Evolutionary conservation across 2,888 invertebrate genomes (phyloP), one percentile per base, ranked within the genome.

Genomic region (Heliconius hortense): DNA sequence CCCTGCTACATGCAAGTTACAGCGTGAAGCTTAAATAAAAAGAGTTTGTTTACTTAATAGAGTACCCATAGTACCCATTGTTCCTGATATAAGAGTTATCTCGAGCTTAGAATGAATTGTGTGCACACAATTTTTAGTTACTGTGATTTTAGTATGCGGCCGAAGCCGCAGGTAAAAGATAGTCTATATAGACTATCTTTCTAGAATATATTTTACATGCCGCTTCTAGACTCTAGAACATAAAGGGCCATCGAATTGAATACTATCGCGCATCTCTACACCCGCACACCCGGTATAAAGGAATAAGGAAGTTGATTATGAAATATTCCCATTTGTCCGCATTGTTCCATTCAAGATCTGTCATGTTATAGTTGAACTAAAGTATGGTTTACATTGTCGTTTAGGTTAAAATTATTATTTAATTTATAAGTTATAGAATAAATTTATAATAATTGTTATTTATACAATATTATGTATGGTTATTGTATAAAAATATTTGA

Each of bases 311-410:
- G 60, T 60, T 59, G 60, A 26, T 59, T 71, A 59, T 59, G 71
- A 60, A 60, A 60, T 60, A 60, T 60, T 71, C 59, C 43, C 43
- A 60, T 71, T 71, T 26, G 60, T 60, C 39, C 35, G 60, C 71
- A 60, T 71, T 69, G 59, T 71, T 24, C 43, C 60, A 60, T 71
- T 71, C 39, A 43, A 43, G 71, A 71, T 10, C 59, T 74, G 72
- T 74, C 66, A 70, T 72, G 63, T 35, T 68, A 74, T 69, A 59
- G 26, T 73, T 67, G 39, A 53, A n/a, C 26, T 28, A 18, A 67
- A 60, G 56, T 11, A 26, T 11, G 60, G 28, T 60, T 5, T 43
- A 62, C 71, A 71, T 24, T 15, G 68, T n/a, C 1, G 28, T 21
- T 21, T 43, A 18, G 5, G 53, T 11, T 43, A 35, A 35, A 10